These are phyloP conservation scores for Emydoidea blandingii DNA, from an alignment of 2,797 vertebrate species.

Conservation along the genomic window DNA sequence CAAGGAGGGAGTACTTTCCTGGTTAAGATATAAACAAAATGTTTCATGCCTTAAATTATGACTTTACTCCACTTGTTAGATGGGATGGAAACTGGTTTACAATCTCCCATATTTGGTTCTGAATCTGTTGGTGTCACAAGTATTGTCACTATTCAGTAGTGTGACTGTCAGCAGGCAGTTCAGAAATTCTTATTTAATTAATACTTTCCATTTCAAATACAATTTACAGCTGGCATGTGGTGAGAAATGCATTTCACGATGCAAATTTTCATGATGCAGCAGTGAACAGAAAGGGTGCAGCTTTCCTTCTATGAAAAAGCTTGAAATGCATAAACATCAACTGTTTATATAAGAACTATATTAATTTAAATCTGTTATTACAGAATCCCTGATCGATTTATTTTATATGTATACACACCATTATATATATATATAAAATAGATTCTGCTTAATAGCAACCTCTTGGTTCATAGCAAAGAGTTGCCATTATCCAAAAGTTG, in stretches of 20 bases:
- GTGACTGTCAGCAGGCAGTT: constrained; percentile 63
- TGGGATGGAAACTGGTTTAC: constrained; percentile 40
- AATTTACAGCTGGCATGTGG: constrained; percentile 69
- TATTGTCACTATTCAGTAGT: constrained; percentile 57
- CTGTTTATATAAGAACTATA: neutral
- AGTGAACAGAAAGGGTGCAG: neutral
- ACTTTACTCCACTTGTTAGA: constrained; percentile 46
- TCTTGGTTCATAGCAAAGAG: too few species aligned
- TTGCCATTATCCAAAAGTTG: neutral
- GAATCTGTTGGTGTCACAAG: constrained; percentile 64
- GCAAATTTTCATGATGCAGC: constrained; percentile 60
- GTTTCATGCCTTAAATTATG: constrained; percentile 16
- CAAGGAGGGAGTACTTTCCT: constrained; percentile 1
- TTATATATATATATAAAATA: neutral
- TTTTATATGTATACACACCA: neutral
- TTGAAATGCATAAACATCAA: constrained; percentile 34
- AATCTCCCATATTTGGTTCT: constrained; percentile 43
- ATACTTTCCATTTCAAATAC: constrained; percentile 75
- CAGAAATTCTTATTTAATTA: constrained; percentile 76
- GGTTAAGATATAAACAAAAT: neutral
- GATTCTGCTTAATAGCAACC: neutral
- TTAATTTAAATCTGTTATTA: constrained; percentile 36
- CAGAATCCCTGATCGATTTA: constrained; percentile 41
- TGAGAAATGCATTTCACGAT: constrained; percentile 75
- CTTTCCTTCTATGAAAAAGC: constrained; percentile 35